Base-by-base conservation (phyloP, 2,113 vertebrate species). In the Tragelaphus scriptus region DNA sequence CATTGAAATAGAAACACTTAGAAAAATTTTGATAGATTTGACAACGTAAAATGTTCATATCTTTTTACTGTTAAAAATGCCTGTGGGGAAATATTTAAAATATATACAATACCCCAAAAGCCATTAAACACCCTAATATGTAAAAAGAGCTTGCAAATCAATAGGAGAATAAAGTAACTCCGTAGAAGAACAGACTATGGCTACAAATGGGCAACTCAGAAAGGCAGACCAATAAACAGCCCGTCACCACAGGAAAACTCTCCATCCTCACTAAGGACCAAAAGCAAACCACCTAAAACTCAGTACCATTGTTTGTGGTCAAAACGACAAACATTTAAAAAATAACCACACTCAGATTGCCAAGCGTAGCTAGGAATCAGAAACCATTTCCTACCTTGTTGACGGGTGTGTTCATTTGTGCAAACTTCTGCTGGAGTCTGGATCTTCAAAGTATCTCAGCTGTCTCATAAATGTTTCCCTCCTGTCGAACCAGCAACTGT, bases 111-210 rank as follows among this genome's bases (percentile, higher is more conserved):
- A 77, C 19, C 32, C 32, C 44, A n/a, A 91, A 68, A 44, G 12
- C 81, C 47, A 56, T 59, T 75, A 28, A 82, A 85, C 8, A 90
- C 28, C 68, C 85, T 77, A 23, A 32, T 82, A 89, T 91, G 32
- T 88, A 96, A 97, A 95, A 19, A 94, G 44, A 3, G 79, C 44
- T 59, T 79, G 44, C 16, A 61, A 85, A 96, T 68, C 51, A 86
- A 86, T 7, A 94, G 40, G 15, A 13, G n/a, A 53, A 63, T 88
- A 58, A 88, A 12, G 0, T 23, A 47, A 75, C 28, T n/a, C n/a
- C 3, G 10, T 2, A 17, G 53, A 55, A 65, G 63, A 65, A 40
- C 12, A 30, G 7, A 49, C 23, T n/a, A 0, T 16, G 9, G 19
- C n/a, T 44, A 14, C 87, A 53, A 88, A 77, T 0, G 36, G 55